Conservation (phyloP, 2,888 invertebrate species). For the Pristionchus exspectatus region DNA sequence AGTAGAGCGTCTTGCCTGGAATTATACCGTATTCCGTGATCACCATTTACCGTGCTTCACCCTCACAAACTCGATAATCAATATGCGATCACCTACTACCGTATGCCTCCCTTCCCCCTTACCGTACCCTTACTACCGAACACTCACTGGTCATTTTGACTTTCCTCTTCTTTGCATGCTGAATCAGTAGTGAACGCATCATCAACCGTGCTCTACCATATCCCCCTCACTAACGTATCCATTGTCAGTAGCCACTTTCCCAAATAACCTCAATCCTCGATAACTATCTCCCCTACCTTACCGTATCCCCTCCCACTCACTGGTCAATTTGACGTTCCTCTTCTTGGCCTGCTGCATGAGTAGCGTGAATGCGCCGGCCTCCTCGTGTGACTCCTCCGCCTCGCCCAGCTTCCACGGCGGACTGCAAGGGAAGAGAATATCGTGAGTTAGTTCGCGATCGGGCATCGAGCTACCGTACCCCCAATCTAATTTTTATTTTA, state of each 20-base stretch:
- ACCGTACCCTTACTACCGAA: background rate
- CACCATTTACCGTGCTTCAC: background rate
- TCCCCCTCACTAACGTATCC: too few relatives aligned
- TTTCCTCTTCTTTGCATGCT: background rate
- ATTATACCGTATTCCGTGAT: background rate
- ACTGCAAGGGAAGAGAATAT: background rate
- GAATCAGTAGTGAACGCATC: constrained; percentile 24
- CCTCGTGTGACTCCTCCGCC: constrained; percentile 38
- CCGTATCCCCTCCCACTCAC: background rate
- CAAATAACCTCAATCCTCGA: background rate
- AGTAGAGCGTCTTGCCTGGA: constrained; percentile 52
- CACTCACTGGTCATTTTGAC: constrained; percentile 23
- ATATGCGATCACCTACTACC: background rate
- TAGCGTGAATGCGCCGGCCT: constrained; percentile 38
- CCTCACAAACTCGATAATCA: too few relatives aligned
- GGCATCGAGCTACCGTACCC: background rate
- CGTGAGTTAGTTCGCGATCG: background rate
- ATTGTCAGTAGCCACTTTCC: background rate
- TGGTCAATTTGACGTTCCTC: background rate
- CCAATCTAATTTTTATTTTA: background rate
- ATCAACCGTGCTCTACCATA: too few relatives aligned
- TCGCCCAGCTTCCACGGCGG: constrained; percentile 31
- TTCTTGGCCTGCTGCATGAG: background rate
- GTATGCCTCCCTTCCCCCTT: too few relatives aligned
- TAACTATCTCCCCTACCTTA: background rate